phyloP scores from a whole-genome alignment of 2,888 invertebrate species.

The Ashinkailepas kermadecensis region DNA sequence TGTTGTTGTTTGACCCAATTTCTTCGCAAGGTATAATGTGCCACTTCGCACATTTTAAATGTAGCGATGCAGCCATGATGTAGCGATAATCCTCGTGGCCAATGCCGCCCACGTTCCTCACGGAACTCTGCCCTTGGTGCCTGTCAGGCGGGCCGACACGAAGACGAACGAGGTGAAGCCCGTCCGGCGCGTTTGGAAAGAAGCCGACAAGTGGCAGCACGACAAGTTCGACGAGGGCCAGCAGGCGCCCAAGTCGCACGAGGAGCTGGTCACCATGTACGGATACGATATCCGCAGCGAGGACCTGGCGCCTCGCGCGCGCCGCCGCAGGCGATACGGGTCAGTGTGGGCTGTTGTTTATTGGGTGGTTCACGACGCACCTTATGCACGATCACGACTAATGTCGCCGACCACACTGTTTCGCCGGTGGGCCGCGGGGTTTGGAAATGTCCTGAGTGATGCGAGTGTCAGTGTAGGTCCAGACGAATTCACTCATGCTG shows the following conservation, averaged over 20 bases:
- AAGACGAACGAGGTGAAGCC: conserved; percentile 38
- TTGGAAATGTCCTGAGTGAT: not conserved
- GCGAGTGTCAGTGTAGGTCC: no score
- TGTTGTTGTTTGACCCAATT: no score
- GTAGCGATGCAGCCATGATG: conserved; percentile 3
- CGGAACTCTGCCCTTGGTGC: no score
- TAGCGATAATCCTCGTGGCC: no score
- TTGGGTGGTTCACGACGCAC: no score
- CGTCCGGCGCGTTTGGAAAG: conserved; percentile 45
- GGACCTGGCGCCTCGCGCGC: conserved; percentile 74
- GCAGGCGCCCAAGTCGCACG: conserved; percentile 75
- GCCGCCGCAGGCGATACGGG: conserved; percentile 80
- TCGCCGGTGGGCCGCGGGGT: not conserved
- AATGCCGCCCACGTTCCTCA: no score
- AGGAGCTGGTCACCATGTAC: conserved; percentile 75
- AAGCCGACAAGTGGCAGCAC: conserved; percentile 66
- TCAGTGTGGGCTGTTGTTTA: conserved; percentile 41
- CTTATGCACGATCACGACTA: no score
- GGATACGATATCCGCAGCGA: conserved; percentile 93
- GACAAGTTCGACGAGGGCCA: conserved; percentile 72
- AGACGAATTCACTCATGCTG: no score
- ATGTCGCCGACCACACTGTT: not conserved
- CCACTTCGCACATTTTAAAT: not conserved
- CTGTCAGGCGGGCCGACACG: conserved; percentile 11
- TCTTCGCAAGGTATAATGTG: no score